Percentiles rank a stretch among this genome's conserved stretches.
Evolutionary conservation across 2,888 invertebrate genomes (phyloP).

Genomic region (Phengaris alcon): DNA sequence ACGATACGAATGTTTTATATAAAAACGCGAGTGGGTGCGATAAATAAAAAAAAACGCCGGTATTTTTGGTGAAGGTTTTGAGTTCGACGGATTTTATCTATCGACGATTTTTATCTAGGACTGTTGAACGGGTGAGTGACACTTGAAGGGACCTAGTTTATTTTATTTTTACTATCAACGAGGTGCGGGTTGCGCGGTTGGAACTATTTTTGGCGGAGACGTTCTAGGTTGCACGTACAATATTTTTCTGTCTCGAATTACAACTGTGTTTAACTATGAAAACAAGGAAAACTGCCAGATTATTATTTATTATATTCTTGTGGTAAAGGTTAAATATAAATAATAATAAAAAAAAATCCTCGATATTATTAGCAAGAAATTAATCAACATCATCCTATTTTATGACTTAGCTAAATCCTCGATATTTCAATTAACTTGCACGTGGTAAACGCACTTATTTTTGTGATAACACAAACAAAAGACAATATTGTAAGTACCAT

Average conservation of each 20-base stretch:
- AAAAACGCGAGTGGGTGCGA: constrained; percentile 52
- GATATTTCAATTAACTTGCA: neutral
- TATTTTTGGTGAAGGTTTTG: constrained; percentile 53
- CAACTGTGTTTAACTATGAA: constrained; percentile 40
- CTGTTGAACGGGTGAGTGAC: constrained; percentile 69
- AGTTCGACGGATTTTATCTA: constrained; percentile 56
- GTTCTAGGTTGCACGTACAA: constrained; percentile 44
- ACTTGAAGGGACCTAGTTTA: constrained; percentile 53
- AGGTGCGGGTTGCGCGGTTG: constrained; percentile 62
- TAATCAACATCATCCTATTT: neutral
- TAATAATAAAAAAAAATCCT: neutral
- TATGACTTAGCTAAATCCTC: neutral
- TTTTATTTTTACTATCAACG: constrained; percentile 65
- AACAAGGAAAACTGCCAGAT: neutral
- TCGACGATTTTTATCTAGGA: constrained; percentile 45
- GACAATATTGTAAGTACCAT: no score
- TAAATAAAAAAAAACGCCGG: constrained; percentile 22
- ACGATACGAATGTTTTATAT: constrained; percentile 43
- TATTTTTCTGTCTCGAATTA: constrained; percentile 67
- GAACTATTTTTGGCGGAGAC: constrained; percentile 70
- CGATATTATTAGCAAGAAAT: neutral
- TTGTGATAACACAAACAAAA: neutral
- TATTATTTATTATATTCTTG: neutral
- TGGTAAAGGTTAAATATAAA: neutral
- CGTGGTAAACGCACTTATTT: neutral